Evolutionary conservation across 2,888 invertebrate species (phyloP), one percentile per base, ranked within the genome.

Genomic region (Eurytoma californica): DNA sequence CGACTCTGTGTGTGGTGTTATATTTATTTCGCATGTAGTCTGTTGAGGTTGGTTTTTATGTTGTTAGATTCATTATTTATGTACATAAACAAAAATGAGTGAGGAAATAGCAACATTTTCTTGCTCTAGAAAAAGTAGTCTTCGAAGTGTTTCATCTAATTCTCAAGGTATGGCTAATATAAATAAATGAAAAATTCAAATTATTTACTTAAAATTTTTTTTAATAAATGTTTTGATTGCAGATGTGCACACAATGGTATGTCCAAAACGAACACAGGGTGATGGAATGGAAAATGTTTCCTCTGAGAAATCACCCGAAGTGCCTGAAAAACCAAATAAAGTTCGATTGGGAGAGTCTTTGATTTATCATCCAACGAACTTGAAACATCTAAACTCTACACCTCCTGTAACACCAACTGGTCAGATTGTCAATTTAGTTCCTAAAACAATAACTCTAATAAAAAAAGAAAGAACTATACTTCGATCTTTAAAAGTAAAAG

Each of bases 221-320:
- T 39, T 47, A 51, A 39, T 72, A 47, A 39, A 63, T 69, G 28
- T 58, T 68, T 28, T 49, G 39, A 58, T 82, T 83, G 66, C 69
- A 88, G 89, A 85, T 82, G 80, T 84, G 13, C 86, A 84, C 24
- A 74, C 77, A 39, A 84, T 89, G 82, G 82, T 78, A 20, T 87
- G 86, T 39, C 84, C 87, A 3, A 85, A 86, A 77, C 91, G 95
- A 83, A 95, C 95, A 0, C 93, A 94, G 76, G 95, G 95, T 0
- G 95, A 95, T 92, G 95, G 95, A 73, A 95, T 95, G 95, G 95
- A 95, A 90, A 93, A 92, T 82, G 91, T 85, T 73, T 47, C 75
- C 0, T 18, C 63, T 1, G 84, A 85, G 1, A 87, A 88, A 78
- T 2, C 61, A 28, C 5, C 3, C 1, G 68, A 75, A 3, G 16